phyloP scores from a whole-genome alignment of 2,797 vertebrate species.

The Philypnodon macrostomus region DNA sequence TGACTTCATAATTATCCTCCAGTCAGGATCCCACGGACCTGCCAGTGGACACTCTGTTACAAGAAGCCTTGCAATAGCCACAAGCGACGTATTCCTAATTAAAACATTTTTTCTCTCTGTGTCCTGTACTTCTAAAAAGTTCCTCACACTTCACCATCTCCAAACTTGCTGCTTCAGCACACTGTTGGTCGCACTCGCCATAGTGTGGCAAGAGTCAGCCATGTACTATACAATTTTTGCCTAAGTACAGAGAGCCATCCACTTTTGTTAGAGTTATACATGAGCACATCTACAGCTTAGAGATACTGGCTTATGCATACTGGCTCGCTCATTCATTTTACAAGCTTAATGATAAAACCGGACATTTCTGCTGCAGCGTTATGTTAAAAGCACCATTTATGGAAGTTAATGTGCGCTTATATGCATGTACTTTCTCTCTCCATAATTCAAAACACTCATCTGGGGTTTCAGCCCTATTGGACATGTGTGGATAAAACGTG shows the following conservation, averaged over 20 bases:
- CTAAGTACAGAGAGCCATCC: constrained; percentile 56
- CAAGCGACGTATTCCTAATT: constrained; percentile 55
- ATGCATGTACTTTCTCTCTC: constrained; percentile 45
- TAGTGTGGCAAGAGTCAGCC: constrained; percentile 41
- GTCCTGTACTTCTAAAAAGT: constrained; percentile 39
- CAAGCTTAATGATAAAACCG: constrained; percentile 64
- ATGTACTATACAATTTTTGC: constrained; percentile 50
- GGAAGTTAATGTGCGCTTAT: constrained; percentile 62
- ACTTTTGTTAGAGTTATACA: constrained; percentile 67
- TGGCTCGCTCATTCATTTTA: constrained; percentile 65
- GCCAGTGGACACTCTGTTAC: constrained; percentile 41
- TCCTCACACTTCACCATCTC: constrained; percentile 48
- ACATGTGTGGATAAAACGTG: constrained; percentile 30
- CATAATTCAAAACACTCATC: constrained; percentile 57
- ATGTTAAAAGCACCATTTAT: constrained; percentile 67
- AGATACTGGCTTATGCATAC: constrained; percentile 60
- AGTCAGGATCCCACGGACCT: constrained; percentile 43
- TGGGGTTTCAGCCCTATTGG: constrained; percentile 44
- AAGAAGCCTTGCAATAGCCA: constrained; percentile 29
- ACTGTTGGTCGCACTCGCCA: constrained; percentile 49
- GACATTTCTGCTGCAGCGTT: constrained; percentile 44
- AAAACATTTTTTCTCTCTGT: constrained; percentile 42
- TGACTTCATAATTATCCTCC: constrained; percentile 61
- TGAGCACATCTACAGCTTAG: constrained; percentile 64
- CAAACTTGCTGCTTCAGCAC: constrained; percentile 65